A percentile compares a stretch with the other conserved stretches of the same genome.
These are phyloP conservation scores for Paelopatides confundens DNA, from an alignment of 53 echinoderm and acorn worm genomes.

Conservation along the genomic window DNA sequence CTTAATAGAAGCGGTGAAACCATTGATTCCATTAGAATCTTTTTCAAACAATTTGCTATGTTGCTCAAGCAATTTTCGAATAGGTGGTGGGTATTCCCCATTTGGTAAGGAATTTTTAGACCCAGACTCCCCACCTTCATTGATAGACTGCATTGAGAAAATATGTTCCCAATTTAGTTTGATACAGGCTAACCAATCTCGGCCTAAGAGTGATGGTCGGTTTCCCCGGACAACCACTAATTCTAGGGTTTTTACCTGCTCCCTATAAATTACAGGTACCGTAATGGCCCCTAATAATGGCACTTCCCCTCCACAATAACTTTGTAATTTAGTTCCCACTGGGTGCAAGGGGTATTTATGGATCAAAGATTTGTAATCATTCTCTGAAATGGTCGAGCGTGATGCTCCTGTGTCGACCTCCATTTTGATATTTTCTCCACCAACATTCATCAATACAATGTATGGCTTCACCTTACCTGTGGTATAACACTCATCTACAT, in stretches of 20 bases:
- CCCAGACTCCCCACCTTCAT: not conserved
- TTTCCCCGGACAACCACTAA: conserved; percentile 48
- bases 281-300: too few species aligned
- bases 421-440: conserved; percentile 14
- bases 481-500: not conserved
- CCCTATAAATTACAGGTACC: too few species aligned
- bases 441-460: conserved; percentile 18
- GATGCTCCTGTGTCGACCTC: not conserved
- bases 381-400: conserved; percentile 13
- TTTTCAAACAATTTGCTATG: conserved; percentile 49
- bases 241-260: too few species aligned
- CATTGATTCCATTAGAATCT: conserved; percentile 44
- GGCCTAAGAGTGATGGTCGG: conserved; percentile 45
- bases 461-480: conserved; percentile 5
- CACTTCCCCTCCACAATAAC: too few species aligned
- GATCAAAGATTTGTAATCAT: not conserved
- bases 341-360: too few species aligned
- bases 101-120: not conserved
- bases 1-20: conserved; percentile 58
- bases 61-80: conserved; percentile 36
- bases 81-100: conserved; percentile 36
- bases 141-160: conserved; percentile 27
- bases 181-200: conserved; percentile 56
- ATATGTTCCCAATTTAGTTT: conserved; percentile 59
- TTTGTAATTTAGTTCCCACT: too few species aligned